phyloP scores from a whole-genome alignment of 2,113 vertebrate species.

The Pedetes capensis region DNA sequence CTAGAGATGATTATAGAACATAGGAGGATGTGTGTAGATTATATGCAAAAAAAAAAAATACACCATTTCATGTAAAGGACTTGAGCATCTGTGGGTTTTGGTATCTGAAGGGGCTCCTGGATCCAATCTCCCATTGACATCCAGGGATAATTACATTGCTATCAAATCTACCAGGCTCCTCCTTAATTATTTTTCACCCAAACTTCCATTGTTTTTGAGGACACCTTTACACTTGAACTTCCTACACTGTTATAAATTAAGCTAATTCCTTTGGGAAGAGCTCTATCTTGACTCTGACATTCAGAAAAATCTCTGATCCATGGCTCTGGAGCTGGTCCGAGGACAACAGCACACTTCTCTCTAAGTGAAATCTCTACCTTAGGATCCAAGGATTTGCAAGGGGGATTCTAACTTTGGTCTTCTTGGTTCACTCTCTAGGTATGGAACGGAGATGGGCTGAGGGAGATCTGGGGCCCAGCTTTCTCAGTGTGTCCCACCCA shows the following conservation, averaged over 20 bases:
- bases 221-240: background rate
- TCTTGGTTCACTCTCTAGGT: background rate
- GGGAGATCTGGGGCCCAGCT: background rate
- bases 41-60: too few species aligned
- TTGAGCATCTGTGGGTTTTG: too few species aligned
- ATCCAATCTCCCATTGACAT: background rate
- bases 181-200: background rate
- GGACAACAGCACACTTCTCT: too few species aligned
- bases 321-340: background rate
- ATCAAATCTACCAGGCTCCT: too few species aligned
- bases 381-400: background rate
- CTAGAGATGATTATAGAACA: too few species aligned
- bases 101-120: too few species aligned
- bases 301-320: background rate
- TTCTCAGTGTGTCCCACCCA: background rate
- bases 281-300: background rate
- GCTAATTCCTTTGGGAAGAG: background rate
- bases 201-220: background rate
- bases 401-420: background rate
- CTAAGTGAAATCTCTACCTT: background rate
- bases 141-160: background rate
- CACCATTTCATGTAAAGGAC: too few species aligned
- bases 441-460: background rate
- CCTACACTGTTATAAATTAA: background rate
- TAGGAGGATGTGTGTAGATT: too few species aligned